Conservation (phyloP, 2,888 invertebrate genomes). For the Epistrophella euchroma region DNA sequence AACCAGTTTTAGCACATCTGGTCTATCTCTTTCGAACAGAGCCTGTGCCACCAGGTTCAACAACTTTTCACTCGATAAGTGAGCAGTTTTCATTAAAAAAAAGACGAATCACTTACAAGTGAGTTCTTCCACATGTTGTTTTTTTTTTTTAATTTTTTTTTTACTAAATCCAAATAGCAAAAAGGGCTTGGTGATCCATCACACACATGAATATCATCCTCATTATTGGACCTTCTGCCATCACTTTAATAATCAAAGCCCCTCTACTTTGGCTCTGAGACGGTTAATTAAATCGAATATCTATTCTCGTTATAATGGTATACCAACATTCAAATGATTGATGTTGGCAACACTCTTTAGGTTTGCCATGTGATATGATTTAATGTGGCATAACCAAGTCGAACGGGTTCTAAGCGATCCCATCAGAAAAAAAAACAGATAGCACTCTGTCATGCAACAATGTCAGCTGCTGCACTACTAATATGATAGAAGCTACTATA, state of each 20-base stretch:
- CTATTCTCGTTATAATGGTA: slow-evolving; percentile 60
- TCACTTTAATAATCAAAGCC: slow-evolving; percentile 19
- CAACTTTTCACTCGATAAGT: slow-evolving; percentile 56
- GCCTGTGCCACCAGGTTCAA: slow-evolving; percentile 58
- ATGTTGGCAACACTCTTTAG: slow-evolving; percentile 47
- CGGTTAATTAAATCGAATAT: slow-evolving; percentile 70
- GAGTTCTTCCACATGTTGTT: slow-evolving; percentile 9
- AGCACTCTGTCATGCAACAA: slow-evolving; percentile 44
- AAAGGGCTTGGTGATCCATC: slow-evolving; percentile 40
- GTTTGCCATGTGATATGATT: slow-evolving; percentile 52
- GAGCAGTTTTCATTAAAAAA: slow-evolving; percentile 37
- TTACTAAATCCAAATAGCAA: slow-evolving; percentile 6
- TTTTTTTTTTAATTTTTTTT: background rate
- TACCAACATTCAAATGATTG: slow-evolving; percentile 67
- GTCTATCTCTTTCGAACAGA: background rate
- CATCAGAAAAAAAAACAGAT: slow-evolving; percentile 10
- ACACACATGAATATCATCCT: slow-evolving; percentile 36
- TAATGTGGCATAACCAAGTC: slow-evolving; percentile 29
- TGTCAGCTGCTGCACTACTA: slow-evolving; percentile 31
- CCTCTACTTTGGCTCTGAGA: background rate
- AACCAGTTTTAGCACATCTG: slow-evolving; percentile 66
- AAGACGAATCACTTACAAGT: slow-evolving; percentile 23
- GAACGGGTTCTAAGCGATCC: slow-evolving; percentile 43
- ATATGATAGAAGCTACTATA: slow-evolving; percentile 3
- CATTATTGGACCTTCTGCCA: slow-evolving; percentile 43